A percentile compares a stretch with the other conserved stretches of the same genome.
phyloP scores from a whole-genome alignment of 2,797 vertebrate species.

The Nannoperca obscura region DNA sequence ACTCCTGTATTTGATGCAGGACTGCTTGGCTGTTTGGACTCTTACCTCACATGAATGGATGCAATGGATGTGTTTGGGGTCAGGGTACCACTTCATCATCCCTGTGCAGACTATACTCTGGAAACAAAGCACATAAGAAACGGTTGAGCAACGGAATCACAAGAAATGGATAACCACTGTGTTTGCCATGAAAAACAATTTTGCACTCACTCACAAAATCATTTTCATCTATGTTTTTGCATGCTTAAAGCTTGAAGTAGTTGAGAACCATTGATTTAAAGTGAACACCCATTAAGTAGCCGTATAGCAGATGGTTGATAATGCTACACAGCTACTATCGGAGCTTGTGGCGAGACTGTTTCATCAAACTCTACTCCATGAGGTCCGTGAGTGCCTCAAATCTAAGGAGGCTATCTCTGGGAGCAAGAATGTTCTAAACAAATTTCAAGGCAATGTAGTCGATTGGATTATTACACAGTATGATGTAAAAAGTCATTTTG shows the following conservation, averaged over 20 bases:
- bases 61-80: slow-evolving; percentile 90
- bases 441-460: background rate
- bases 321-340: background rate
- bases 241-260: background rate
- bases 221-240: slow-evolving; percentile 6
- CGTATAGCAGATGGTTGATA: background rate
- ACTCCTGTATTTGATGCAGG: slow-evolving; percentile 19
- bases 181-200: slow-evolving; percentile 26
- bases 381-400: background rate
- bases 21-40: slow-evolving; percentile 25
- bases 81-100: slow-evolving; percentile 91
- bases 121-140: slow-evolving; percentile 37
- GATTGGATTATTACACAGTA: background rate
- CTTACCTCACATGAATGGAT: slow-evolving; percentile 97
- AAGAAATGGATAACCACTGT: slow-evolving; percentile 37
- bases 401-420: background rate
- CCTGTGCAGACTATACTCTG: slow-evolving; percentile 96
- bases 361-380: background rate
- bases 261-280: background rate
- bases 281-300: background rate
- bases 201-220: background rate
- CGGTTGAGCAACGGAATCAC: slow-evolving; percentile 32
- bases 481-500: background rate
- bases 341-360: background rate
- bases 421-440: background rate